phyloP scores from a whole-genome alignment of 2,888 invertebrate species.

The Brachylomia viminalis region DNA sequence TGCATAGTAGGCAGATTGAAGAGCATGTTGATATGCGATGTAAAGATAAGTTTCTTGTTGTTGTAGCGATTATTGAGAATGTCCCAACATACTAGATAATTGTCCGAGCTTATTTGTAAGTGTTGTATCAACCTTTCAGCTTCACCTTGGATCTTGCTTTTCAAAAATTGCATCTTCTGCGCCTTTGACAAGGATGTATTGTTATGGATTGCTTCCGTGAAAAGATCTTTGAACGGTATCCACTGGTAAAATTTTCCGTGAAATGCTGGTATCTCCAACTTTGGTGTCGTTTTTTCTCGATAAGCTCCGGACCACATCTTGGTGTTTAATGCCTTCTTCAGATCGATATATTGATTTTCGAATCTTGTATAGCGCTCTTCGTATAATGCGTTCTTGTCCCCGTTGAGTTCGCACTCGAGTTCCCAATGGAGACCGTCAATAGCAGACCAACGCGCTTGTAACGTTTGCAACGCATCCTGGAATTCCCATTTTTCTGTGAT shows the following conservation, averaged over 20 bases:
- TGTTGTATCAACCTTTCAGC: not conserved
- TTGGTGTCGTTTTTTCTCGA: not conserved
- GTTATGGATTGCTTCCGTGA: not conserved
- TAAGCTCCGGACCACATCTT: not conserved
- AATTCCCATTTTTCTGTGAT: slow-evolving; percentile 18
- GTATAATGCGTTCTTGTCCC: not conserved
- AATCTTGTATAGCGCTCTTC: not conserved
- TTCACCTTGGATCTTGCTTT: not conserved
- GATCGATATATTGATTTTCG: not conserved
- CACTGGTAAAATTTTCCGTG: not conserved
- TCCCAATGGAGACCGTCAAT: not conserved
- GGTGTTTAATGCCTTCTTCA: not conserved
- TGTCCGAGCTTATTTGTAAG: not conserved
- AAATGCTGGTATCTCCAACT: not conserved
- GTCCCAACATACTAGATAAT: too few relatives aligned
- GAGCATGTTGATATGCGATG: too few relatives aligned
- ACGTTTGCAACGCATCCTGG: not conserved
- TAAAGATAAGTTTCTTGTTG: too few relatives aligned
- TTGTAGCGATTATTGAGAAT: too few relatives aligned
- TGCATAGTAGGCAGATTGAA: too few relatives aligned
- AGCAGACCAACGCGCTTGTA: not conserved
- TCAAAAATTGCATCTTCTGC: slow-evolving; percentile 1
- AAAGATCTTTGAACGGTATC: not conserved
- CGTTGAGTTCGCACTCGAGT: not conserved
- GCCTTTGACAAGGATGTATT: not conserved